These are phyloP conservation scores for Naja naja DNA, from an alignment of 2,113 vertebrate genomes.

Conservation along the genomic window DNA sequence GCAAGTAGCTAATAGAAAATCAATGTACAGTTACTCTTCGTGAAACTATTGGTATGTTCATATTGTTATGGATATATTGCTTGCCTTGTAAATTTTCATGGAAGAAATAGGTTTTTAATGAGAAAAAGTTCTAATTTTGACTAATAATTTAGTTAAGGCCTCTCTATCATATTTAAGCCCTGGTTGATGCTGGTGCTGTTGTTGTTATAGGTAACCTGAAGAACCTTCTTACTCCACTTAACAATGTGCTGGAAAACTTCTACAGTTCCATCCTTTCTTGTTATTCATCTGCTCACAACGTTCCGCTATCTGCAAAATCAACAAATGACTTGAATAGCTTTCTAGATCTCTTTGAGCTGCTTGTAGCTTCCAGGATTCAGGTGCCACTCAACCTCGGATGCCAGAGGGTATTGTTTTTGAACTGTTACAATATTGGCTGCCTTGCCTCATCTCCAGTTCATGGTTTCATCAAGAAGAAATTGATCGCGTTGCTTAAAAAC, in stretches of 20 bases:
- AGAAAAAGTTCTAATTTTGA: neutral
- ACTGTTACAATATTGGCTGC: conserved; percentile 63
- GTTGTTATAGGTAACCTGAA: conserved; percentile 68
- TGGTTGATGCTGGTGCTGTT: neutral
- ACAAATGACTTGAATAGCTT: conserved; percentile 66
- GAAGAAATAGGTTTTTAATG: neutral
- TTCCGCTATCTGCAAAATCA: conserved; percentile 28
- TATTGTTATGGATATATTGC: fast-evolving
- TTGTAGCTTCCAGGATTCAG: conserved; percentile 69
- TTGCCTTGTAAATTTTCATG: neutral
- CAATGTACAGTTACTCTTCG: neutral
- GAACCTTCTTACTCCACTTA: conserved; percentile 73
- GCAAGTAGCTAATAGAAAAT: neutral
- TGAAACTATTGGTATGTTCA: neutral
- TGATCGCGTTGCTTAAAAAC: conserved; percentile 82
- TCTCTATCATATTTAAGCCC: neutral
- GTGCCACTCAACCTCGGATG: conserved; percentile 54
- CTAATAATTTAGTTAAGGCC: neutral
- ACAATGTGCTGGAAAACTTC: conserved; percentile 69
- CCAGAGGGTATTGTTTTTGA: conserved; percentile 72
- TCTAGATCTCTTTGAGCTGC: conserved; percentile 80
- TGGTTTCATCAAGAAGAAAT: conserved; percentile 77
- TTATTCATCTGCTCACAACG: conserved; percentile 35
- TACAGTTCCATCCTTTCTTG: conserved; percentile 65
- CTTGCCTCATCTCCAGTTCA: conserved; percentile 59